Percentiles rank a stretch among this genome's conserved stretches.
phyloP scores from a whole-genome alignment of 2,797 vertebrate species.

The Scleropages formosus region DNA sequence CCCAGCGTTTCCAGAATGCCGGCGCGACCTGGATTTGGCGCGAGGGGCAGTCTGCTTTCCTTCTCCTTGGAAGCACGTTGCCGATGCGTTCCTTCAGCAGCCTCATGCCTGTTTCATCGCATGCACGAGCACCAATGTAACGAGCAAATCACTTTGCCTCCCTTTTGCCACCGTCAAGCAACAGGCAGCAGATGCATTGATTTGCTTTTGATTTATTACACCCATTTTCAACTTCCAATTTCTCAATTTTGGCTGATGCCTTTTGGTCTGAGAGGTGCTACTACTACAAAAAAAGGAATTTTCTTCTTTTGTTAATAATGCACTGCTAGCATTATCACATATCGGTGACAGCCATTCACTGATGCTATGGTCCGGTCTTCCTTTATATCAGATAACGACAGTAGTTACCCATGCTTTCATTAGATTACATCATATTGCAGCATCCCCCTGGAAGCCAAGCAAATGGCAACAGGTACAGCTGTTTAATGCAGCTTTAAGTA shows the following conservation, averaged over 20 bases:
- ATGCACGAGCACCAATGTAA: not conserved
- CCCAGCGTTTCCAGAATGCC: slow-evolving; percentile 13
- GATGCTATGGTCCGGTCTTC: slow-evolving; percentile 28
- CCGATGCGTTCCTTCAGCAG: slow-evolving; percentile 3
- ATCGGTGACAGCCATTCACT: slow-evolving; percentile 45
- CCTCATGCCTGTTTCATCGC: slow-evolving; percentile 7
- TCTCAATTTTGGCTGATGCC: not conserved
- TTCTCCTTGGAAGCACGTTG: not conserved
- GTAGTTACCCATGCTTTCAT: slow-evolving; percentile 62
- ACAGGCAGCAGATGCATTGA: slow-evolving; percentile 9
- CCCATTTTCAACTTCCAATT: not conserved
- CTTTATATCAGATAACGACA: slow-evolving; percentile 17
- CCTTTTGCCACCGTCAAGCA: slow-evolving; percentile 20
- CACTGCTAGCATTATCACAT: slow-evolving; percentile 32
- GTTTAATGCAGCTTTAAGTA: slow-evolving; percentile 25
- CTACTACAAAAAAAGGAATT: not conserved
- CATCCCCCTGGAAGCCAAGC: slow-evolving; percentile 60
- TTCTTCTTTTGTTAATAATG: slow-evolving; percentile 10
- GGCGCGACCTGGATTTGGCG: slow-evolving; percentile 29
- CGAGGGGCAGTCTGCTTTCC: slow-evolving; percentile 1
- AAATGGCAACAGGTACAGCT: slow-evolving; percentile 28
- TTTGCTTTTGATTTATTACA: slow-evolving; percentile 1
- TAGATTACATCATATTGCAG: slow-evolving; percentile 75
- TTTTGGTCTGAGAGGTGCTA: slow-evolving; percentile 27
- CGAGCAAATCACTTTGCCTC: slow-evolving; percentile 23